Conservation (phyloP, 2,797 vertebrate species). For the Microctenopoma stevenorrisi region DNA sequence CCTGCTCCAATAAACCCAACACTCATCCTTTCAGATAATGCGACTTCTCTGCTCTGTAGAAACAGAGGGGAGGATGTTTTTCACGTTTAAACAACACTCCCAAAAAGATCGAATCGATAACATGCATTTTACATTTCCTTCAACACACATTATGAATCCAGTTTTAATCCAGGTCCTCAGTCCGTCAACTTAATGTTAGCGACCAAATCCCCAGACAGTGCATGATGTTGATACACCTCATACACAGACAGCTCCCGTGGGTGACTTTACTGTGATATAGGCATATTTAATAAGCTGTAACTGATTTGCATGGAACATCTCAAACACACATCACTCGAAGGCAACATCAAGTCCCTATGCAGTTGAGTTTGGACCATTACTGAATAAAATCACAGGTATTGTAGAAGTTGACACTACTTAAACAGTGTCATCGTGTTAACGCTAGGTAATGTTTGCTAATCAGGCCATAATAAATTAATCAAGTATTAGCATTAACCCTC, state of each 20-base stretch:
- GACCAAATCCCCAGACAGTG: slow-evolving; percentile 3
- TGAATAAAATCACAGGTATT: too few species aligned
- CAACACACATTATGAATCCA: not conserved
- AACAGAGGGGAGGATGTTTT: not conserved
- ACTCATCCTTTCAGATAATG: slow-evolving; percentile 82
- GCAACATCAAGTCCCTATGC: not conserved
- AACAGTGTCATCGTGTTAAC: not conserved
- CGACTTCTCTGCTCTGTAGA: slow-evolving; percentile 48
- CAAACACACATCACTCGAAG: not conserved
- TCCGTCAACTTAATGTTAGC: slow-evolving; percentile 7
- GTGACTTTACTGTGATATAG: not conserved
- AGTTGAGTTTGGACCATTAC: not conserved
- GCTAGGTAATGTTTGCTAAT: not conserved
- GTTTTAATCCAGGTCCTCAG: not conserved
- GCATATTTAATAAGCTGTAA: not conserved
- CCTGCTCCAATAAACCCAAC: slow-evolving; percentile 94
- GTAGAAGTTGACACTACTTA: too few species aligned
- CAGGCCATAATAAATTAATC: not conserved
- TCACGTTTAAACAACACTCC: not conserved
- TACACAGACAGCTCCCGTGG: slow-evolving; percentile 10
- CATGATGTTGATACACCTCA: slow-evolving; percentile 23
- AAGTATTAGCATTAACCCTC: not conserved
- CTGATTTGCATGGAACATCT: not conserved
- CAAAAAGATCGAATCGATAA: not conserved
- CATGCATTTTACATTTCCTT: not conserved